Percentiles rank a stretch among this genome's conserved stretches.
phyloP scores from a whole-genome alignment of 1,140 invertebrate species.

The Colletes gigas region DNA sequence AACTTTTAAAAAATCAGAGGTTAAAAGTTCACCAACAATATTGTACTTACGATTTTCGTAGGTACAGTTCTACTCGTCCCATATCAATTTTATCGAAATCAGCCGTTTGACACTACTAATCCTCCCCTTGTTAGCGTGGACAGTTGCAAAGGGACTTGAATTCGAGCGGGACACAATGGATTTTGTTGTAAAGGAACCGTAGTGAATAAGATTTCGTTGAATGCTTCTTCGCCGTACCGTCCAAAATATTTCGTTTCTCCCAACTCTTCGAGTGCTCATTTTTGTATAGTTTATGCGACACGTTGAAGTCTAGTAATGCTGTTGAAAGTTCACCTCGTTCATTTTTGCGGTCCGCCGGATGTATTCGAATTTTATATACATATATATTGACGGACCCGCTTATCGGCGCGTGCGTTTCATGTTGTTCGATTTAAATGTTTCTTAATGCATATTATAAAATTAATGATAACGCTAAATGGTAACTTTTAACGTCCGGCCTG shows the following conservation, averaged over 20 bases:
- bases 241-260: slow-evolving; percentile 73
- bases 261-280: slow-evolving; percentile 71
- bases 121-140: background rate
- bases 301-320: slow-evolving; percentile 70
- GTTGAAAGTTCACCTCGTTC: slow-evolving; percentile 70
- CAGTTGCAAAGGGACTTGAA: slow-evolving; percentile 55
- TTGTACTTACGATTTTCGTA: too few relatives aligned
- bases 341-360: slow-evolving; percentile 68
- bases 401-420: slow-evolving; percentile 56
- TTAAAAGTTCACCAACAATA: too few relatives aligned
- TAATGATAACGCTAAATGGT: slow-evolving; percentile 44
- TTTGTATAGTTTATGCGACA: slow-evolving; percentile 76
- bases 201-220: slow-evolving; percentile 62
- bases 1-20: too few relatives aligned
- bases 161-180: slow-evolving; percentile 54
- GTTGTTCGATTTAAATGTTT: slow-evolving; percentile 67
- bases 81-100: too few relatives aligned
- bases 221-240: slow-evolving; percentile 75
- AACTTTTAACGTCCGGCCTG: slow-evolving; percentile 61
- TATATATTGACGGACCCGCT: slow-evolving; percentile 56
- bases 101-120: too few relatives aligned
- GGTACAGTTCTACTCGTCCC: too few relatives aligned
- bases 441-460: slow-evolving; percentile 55
- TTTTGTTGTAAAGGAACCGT: slow-evolving; percentile 47
- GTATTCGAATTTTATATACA: slow-evolving; percentile 66